Evolutionary conservation across 2,888 invertebrate genomes (phyloP).

Genomic region (Cordilura impudica): DNA sequence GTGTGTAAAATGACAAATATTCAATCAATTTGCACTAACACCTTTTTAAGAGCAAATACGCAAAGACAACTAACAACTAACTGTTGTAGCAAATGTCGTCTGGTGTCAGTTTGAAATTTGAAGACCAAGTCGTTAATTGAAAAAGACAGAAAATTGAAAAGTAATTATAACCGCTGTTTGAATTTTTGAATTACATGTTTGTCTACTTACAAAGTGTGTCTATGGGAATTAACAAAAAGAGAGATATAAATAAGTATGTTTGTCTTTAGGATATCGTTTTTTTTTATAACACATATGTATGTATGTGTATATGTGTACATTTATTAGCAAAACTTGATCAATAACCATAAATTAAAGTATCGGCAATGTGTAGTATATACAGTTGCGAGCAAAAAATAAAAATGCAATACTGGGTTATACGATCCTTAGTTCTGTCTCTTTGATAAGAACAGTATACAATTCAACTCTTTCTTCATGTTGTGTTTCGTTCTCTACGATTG

Average conservation of each 20-base stretch:
- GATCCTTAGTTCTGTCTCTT: no score
- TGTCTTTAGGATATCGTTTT: no score
- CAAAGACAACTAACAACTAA: background rate
- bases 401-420: no score
- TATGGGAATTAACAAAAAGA: background rate
- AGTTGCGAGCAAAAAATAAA: no score
- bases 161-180: background rate
- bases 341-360: background rate
- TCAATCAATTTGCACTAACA: background rate
- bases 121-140: background rate
- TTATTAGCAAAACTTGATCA: background rate
- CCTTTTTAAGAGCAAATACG: background rate
- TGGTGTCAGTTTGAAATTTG: background rate
- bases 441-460: no score
- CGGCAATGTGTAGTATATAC: no score
- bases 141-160: background rate
- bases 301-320: background rate
- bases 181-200: background rate
- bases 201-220: background rate
- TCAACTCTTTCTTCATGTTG: no score
- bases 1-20: background rate
- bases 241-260: background rate
- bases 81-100: background rate
- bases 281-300: background rate
- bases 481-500: no score